These are phyloP conservation scores for Poecilia velifera DNA, from an alignment of 2,797 vertebrate genomes.

Conservation along the genomic window DNA sequence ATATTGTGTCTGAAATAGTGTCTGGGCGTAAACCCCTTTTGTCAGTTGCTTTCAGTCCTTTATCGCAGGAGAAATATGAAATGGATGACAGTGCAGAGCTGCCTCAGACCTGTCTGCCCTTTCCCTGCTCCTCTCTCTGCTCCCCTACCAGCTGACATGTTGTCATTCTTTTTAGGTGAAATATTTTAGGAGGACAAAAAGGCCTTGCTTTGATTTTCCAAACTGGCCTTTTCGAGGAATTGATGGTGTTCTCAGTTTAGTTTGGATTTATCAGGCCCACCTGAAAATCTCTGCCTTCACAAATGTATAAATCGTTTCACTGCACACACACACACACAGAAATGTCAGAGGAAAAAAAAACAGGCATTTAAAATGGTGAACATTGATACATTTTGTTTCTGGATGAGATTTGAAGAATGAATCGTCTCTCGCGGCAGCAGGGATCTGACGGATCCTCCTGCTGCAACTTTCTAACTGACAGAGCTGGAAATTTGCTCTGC, in stretches of 20 bases:
- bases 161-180: slow-evolving; percentile 61
- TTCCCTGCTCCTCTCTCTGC: slow-evolving; percentile 41
- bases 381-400: slow-evolving; percentile 35
- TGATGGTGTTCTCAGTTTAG: slow-evolving; percentile 28
- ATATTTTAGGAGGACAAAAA: slow-evolving; percentile 50
- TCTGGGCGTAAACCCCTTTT: slow-evolving; percentile 86
- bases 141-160: slow-evolving; percentile 48
- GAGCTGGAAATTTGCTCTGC: slow-evolving; percentile 43
- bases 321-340: slow-evolving; percentile 25
- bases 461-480: slow-evolving; percentile 56
- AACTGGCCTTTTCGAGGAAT: slow-evolving; percentile 38
- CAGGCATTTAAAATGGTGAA: slow-evolving; percentile 27
- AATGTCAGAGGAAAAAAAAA: slow-evolving; percentile 20
- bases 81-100: slow-evolving; percentile 58
- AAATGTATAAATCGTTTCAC: slow-evolving; percentile 20
- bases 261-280: slow-evolving; percentile 26
- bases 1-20: slow-evolving; percentile 87
- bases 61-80: slow-evolving; percentile 78
- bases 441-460: slow-evolving; percentile 29
- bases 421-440: slow-evolving; percentile 22
- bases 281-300: slow-evolving; percentile 15
- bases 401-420: slow-evolving; percentile 20
- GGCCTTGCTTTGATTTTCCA: slow-evolving; percentile 34
- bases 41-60: slow-evolving; percentile 81
- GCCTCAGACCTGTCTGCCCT: slow-evolving; percentile 47